These are phyloP conservation scores for Pyrgilauda ruficollis DNA, from an alignment of 2,113 vertebrate species.

Conservation along the genomic window DNA sequence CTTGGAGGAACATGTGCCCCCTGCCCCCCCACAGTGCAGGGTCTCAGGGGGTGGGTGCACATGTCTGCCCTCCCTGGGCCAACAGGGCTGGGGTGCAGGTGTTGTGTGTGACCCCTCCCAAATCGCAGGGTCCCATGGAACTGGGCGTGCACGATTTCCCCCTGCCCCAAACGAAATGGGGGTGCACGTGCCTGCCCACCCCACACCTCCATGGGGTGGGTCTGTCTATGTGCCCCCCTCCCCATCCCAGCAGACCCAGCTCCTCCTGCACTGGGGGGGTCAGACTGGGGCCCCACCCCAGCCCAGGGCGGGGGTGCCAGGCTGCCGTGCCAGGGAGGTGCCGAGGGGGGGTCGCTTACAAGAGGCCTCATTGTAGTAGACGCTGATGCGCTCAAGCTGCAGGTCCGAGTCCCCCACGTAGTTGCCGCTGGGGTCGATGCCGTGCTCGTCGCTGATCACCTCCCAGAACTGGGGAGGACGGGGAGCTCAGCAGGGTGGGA, in stretches of 20 bases:
- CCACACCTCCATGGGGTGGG: background rate
- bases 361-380: slow-evolving; percentile 88
- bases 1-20: too few species aligned
- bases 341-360: slow-evolving; percentile 60
- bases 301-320: background rate
- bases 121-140: background rate
- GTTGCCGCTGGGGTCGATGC: slow-evolving; percentile 85
- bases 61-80: background rate
- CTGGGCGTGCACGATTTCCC: background rate
- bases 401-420: slow-evolving; percentile 85
- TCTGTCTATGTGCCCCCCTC: too few species aligned
- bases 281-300: background rate
- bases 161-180: background rate
- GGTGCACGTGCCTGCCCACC: background rate
- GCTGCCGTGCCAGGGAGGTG: background rate
- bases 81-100: background rate
- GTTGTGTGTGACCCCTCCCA: background rate
- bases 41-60: too few species aligned
- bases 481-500: background rate
- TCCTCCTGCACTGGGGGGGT: background rate
- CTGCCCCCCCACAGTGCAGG: background rate
- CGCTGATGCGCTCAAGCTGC: slow-evolving; percentile 86
- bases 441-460: slow-evolving; percentile 87
- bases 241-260: background rate
- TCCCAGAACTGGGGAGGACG: slow-evolving; percentile 81